Conservation (phyloP, 2,113 vertebrate species). For the Tragelaphus scriptus region DNA sequence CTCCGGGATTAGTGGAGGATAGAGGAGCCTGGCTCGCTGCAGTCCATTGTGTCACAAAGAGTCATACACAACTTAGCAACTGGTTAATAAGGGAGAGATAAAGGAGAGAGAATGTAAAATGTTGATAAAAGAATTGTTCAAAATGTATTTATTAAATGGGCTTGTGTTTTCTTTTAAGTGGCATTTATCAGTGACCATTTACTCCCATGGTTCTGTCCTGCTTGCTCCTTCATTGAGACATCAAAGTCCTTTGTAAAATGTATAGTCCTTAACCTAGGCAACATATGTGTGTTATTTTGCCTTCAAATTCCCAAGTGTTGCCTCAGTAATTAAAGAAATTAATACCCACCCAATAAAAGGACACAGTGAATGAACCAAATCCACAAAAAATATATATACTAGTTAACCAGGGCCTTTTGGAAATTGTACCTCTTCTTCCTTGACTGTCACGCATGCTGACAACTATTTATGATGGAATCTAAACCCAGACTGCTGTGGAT, state of each 20-base stretch:
- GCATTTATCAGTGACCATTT: not conserved
- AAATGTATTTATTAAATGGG: not conserved
- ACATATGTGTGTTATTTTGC: not conserved
- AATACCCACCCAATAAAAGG: not conserved
- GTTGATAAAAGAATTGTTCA: not conserved
- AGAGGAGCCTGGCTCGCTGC: not conserved
- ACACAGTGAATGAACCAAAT: not conserved
- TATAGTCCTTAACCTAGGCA: not conserved
- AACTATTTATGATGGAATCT: not conserved
- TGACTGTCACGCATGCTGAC: not conserved
- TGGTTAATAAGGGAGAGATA: not conserved
- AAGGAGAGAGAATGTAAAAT: not conserved
- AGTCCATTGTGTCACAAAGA: not conserved
- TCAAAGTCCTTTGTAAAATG: not conserved
- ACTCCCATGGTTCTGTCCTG: not conserved
- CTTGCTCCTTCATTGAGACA: not conserved
- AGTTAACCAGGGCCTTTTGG: not conserved
- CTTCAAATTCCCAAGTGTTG: slow-evolving; percentile 4
- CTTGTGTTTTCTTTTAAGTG: not conserved
- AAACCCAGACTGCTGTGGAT: not conserved
- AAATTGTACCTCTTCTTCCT: not conserved
- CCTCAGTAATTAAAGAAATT: not conserved
- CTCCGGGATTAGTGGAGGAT: not conserved
- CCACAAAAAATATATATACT: not conserved
- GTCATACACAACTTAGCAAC: fast-evolving